Percentiles rank a stretch among this genome's conserved stretches.
phyloP scores from a whole-genome alignment of 2,113 vertebrate genomes.

The Zosterops japonicus region DNA sequence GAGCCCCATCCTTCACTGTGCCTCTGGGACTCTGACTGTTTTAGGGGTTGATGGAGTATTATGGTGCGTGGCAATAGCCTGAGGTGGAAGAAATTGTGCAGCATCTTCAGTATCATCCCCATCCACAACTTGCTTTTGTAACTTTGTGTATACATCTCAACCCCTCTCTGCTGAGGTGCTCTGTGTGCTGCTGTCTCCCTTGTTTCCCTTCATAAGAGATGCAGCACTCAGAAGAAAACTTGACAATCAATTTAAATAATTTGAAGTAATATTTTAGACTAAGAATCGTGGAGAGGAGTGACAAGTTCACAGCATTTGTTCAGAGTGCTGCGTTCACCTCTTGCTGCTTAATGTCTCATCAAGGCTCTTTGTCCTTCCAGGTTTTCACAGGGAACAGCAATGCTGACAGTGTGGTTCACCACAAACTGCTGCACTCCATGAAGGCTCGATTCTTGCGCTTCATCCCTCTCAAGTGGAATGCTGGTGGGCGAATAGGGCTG shows the following conservation, averaged over 20 bases:
- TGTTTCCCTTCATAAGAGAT: not conserved
- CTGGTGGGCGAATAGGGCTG: constrained; percentile 83
- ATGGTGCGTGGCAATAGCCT: not conserved
- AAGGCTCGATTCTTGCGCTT: constrained; percentile 89
- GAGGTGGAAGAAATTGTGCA: not conserved
- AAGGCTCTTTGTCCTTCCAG: constrained; percentile 67
- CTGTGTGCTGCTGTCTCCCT: not conserved
- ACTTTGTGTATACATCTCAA: not conserved
- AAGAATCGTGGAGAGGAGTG: not conserved
- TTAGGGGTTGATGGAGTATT: not conserved
- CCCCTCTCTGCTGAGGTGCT: accelerated
- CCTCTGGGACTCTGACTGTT: not conserved
- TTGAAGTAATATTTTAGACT: not conserved
- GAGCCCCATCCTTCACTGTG: not conserved
- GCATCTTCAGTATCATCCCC: not conserved
- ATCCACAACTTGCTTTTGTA: not conserved
- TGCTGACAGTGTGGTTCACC: constrained; percentile 84
- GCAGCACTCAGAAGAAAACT: not conserved
- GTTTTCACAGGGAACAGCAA: constrained; percentile 87
- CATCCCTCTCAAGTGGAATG: constrained; percentile 86
- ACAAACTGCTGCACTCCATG: constrained; percentile 85
- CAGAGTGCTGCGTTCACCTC: not conserved
- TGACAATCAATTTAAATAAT: not conserved
- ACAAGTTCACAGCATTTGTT: not conserved
- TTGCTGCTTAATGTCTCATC: not conserved